Evolutionary conservation across 2,888 invertebrate species (phyloP).

Genomic region (Actias luna): DNA sequence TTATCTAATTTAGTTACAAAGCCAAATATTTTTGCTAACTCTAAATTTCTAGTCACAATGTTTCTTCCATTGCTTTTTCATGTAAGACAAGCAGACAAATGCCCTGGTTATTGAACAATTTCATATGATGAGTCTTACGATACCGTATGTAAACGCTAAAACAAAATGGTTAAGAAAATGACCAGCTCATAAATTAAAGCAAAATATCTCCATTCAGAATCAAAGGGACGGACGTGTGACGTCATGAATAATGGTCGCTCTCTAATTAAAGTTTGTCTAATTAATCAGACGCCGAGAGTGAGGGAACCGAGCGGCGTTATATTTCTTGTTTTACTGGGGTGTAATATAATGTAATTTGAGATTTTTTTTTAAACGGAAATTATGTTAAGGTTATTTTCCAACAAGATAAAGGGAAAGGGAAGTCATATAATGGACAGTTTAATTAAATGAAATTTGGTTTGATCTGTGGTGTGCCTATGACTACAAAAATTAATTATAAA

Average conservation of each 20-base stretch:
- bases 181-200: constrained; percentile 6
- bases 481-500: too few relatives aligned
- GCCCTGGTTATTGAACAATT: too few relatives aligned
- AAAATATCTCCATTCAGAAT: constrained; percentile 23
- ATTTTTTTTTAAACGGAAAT: background rate
- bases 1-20: too few relatives aligned
- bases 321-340: constrained; percentile 15
- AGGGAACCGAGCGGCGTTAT: constrained; percentile 13
- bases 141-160: background rate
- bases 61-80: too few relatives aligned
- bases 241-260: constrained; percentile 44
- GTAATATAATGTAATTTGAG: background rate
- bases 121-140: too few relatives aligned
- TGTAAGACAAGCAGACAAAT: too few relatives aligned
- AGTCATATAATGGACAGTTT: background rate
- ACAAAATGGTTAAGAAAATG: background rate
- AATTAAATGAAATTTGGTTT: background rate
- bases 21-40: too few relatives aligned
- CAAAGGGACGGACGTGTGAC: constrained; percentile 36
- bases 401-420: background rate
- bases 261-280: constrained; percentile 63
- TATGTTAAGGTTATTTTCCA: background rate
- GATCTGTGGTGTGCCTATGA: too few relatives aligned
- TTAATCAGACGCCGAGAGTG: constrained; percentile 47
- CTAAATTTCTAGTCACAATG: too few relatives aligned